These are phyloP conservation scores for Lutjanus argentimaculatus DNA, from an alignment of 2,797 vertebrate species.

Conservation along the genomic window DNA sequence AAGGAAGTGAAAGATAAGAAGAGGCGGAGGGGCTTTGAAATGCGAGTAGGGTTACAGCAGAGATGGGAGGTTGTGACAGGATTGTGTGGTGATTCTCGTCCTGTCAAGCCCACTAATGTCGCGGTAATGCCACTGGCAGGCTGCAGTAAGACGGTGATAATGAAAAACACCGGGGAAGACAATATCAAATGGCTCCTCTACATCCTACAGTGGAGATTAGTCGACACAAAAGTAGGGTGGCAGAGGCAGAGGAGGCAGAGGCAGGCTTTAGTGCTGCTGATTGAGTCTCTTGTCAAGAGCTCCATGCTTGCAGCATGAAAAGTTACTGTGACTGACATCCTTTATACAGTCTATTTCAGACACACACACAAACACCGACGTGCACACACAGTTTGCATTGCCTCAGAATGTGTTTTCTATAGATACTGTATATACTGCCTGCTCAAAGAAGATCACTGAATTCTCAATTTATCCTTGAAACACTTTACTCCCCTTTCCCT, in stretches of 20 bases:
- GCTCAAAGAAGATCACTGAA: constrained; percentile 85
- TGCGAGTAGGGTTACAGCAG: constrained; percentile 75
- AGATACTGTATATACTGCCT: constrained; percentile 90
- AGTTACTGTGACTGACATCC: constrained; percentile 81
- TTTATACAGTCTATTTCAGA: constrained; percentile 69
- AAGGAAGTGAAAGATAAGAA: constrained; percentile 67
- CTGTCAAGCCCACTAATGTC: constrained; percentile 98
- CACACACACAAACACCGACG: constrained; percentile 23
- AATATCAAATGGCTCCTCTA: constrained; percentile 99
- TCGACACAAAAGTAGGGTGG: constrained; percentile 82
- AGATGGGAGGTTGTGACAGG: constrained; percentile 82
- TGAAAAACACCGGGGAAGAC: constrained; percentile 99
- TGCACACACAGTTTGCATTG: constrained; percentile 43
- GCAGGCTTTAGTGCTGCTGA: constrained; percentile 84
- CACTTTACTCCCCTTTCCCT: constrained; percentile 35
- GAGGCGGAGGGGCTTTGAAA: constrained; percentile 78
- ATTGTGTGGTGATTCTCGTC: constrained; percentile 89
- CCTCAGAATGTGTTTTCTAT: constrained; percentile 64
- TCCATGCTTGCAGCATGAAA: constrained; percentile 71
- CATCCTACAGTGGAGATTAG: constrained; percentile 99
- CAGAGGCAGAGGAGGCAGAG: constrained; percentile 78
- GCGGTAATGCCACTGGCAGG: constrained; percentile 95
- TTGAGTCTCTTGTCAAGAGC: constrained; percentile 86
- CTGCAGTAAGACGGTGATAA: constrained; percentile 95
- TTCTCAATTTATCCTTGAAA: constrained; percentile 55